Conservation (phyloP, 2,797 vertebrate species). For the Hyperoplus immaculatus region DNA sequence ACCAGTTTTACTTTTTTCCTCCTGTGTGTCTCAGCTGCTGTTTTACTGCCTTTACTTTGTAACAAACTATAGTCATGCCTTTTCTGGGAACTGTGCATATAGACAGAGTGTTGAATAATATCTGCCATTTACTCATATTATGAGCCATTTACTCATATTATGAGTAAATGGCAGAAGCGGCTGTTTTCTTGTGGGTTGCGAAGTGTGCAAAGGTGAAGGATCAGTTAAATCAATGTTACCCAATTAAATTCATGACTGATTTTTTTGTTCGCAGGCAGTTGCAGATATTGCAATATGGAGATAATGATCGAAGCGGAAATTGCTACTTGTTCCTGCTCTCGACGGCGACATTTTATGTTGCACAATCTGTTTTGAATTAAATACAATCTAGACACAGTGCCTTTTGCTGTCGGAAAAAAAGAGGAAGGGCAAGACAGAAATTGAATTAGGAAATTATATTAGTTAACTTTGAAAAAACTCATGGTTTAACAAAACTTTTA, state of each 20-base stretch:
- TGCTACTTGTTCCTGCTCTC: constrained; percentile 40
- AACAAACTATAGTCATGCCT: constrained; percentile 57
- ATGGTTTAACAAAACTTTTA: constrained; percentile 1
- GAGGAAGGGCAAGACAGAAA: neutral
- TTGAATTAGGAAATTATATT: neutral
- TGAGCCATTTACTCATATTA: constrained; percentile 10
- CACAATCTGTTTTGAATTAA: constrained; percentile 3
- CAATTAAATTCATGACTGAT: constrained; percentile 58
- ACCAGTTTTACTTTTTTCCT: constrained; percentile 39
- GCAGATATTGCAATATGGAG: constrained; percentile 39
- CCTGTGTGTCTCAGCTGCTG: constrained; percentile 43
- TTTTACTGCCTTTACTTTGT: constrained; percentile 63
- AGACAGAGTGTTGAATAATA: constrained; percentile 26
- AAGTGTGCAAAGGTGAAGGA: constrained; percentile 22
- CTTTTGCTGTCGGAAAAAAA: neutral
- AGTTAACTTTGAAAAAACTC: neutral
- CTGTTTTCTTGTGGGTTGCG: neutral
- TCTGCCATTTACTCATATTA: neutral
- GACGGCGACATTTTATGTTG: constrained; percentile 14
- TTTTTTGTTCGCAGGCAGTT: constrained; percentile 44
- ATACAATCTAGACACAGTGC: constrained; percentile 8
- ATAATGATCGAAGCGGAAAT: constrained; percentile 60
- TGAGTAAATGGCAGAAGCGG: constrained; percentile 14
- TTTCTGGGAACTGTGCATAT: constrained; percentile 65
- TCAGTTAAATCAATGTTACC: constrained; percentile 45